Base-by-base conservation (phyloP, 2,113 vertebrate species). In the Heterotis niloticus region DNA sequence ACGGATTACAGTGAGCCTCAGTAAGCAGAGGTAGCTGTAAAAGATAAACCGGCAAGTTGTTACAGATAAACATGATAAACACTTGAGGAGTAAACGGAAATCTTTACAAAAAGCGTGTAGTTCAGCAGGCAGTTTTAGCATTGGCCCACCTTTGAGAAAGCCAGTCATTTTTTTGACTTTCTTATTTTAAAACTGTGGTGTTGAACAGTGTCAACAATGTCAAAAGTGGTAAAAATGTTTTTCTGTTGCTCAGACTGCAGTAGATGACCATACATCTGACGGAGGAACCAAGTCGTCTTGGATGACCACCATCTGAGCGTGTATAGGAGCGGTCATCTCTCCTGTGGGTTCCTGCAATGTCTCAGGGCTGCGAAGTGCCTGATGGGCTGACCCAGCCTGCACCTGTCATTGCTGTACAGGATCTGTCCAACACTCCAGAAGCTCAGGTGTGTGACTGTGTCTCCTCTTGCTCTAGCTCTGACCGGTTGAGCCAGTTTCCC, bases 271-370 rank as follows among this genome's bases (percentile, higher is more conserved):
- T 18, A 13, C 73, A 5, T 80, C 29, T 52, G 54, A 20, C 29
- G 29, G 14, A 44, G 72, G 56, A 68, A 26, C 54, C 23, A 69
- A 13, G 0, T 57, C 34, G 5, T 67, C 52, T 51, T 13, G 28
- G 20, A 28, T 52, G 68, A 34, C 17, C 24, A 74, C 23, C 20
- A 29, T 9, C 26, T 51, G 52, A 65, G 4, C 24, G 20, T 29
- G 2, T 44, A 5, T 24, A 23, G 26, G 26, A 76, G 51, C 34
- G 7, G 34, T 44, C 34, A 44, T 44, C 34, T 44, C 34, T 44
- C 34, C 34, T 76, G 73, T 56, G 34, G 3, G n/a, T 59, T 69
- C 52, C 14, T 65, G 44, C 28, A 28, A 80, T 80, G 79, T 80
- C 73, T 64, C 73, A 69, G 65, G 65, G 20, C 56, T 29, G 20